Conservation (phyloP, 2,113 vertebrate species). For the Bos taurus region ARS-UCD2.0 NC_037349.1:39847501-39848000, state of each 20-base stretch:
- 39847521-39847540: not conserved
- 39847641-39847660: not conserved
- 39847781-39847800: not conserved
- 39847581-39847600: constrained; percentile 35
- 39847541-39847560: not conserved
- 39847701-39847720: not conserved
- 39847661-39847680: not conserved
- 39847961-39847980: not conserved
- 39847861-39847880: not conserved
- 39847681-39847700: not conserved
- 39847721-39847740: not conserved
- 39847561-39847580: not conserved
- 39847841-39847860: not conserved
- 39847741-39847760: not conserved
- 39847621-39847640: not conserved
- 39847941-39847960: not conserved
- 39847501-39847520: not conserved
- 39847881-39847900: not conserved
- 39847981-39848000: not conserved
- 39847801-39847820: not conserved
- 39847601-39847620: not conserved
- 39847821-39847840: not conserved
- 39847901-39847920: not conserved
- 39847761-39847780: not conserved
- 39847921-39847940: not conserved